Evolutionary conservation across 2,888 invertebrate genomes (phyloP), one percentile per base, ranked within the genome.

Genomic region (Candidula unifasciata): DNA sequence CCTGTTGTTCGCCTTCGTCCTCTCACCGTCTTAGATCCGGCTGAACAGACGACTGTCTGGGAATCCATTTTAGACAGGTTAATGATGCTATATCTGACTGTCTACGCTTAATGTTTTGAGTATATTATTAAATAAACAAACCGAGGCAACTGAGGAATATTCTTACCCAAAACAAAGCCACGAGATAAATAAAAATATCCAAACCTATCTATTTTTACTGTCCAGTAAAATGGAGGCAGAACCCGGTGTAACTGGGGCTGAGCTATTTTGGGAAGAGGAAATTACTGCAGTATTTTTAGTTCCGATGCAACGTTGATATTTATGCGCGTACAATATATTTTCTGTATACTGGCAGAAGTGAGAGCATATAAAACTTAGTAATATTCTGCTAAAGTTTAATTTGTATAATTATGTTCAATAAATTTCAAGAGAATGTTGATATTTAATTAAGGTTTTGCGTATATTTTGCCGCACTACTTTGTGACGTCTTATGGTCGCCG

Each of bases 141-240:
- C 35, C 33, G 78, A 78, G 54, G n/a, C 60, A 79, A 79, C 33
- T 79, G 44, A 35, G 52, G 54, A 84, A 83, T 77, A 85, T 78
- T 87, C 90, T 89, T 89, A 89, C 90, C 44, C 88, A 88, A 90
- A 89, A 87, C 87, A 87, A 87, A 81, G 87, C 87, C 87, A 89
- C 87, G 86, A 88, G 87, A 88, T 87, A 86, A 87, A 86, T 87
- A 89, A 89, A 90, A 90, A 90, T 91, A 91, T 89, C 89, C 87
- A 88, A 87, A 86, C 87, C 86, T 90, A 89, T 90, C 92, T 92
- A 92, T 92, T 92, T 92, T 91, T 92, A 92, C 91, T 91, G 89
- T 90, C 92, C 92, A 92, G 91, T 92, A 89, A 90, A 89, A 90
- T 91, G 88, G 88, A 88, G 88, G 87, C 86, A 83, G 88, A 87